Base-by-base conservation (phyloP, 2,888 invertebrate species). In the Ashinkailepas kermadecensis region DNA sequence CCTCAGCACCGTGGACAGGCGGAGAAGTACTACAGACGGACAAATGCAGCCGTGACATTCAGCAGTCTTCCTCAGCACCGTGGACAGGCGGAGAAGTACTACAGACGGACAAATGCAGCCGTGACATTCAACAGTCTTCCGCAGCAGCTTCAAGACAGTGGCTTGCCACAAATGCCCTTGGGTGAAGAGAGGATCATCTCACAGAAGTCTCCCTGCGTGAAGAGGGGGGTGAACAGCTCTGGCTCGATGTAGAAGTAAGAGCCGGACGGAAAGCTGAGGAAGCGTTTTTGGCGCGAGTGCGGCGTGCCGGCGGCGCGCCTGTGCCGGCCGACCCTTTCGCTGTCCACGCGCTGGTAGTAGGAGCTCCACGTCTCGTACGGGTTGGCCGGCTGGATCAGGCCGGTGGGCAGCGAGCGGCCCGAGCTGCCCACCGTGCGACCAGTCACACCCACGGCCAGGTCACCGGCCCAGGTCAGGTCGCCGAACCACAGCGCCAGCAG, bases 321-420 rank as follows among this genome's bases (percentile, higher is more conserved):
- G 2, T 59, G 59, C 12, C 59, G 59, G 11, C 59, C 59, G 59
- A 15, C 59, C 15, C 58, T 12, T 10, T 58, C 79, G 3, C 18
- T 3, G 12, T 57, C 79, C 58, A 79, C 23, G 15, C 79, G 11
- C 25, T 25, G 25, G 13, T 59, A 4, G 58, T 79, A 79, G 8
- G 23, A 25, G 57, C 79, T 59, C 79, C 79, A 79, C 13, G 58
- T 79, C 58, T 79, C 79, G 79, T 79, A 79, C 23, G 79, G 79
- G 25, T 79, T 79, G 58, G 23, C 25, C 6, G 10, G 79, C 58
- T 79, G 11, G 23, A 79, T 58, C n/a, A 79, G 79, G 12, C 79
- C 79, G 18, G 21, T 23, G 10, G 79, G 79, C 58, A 79, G 79
- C 11, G 58, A 23, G 0, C 58, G 57, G 15, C 58, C 79, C 0